phyloP scores from a whole-genome alignment of 2,113 vertebrate species.

The Ondatra zibethicus region DNA sequence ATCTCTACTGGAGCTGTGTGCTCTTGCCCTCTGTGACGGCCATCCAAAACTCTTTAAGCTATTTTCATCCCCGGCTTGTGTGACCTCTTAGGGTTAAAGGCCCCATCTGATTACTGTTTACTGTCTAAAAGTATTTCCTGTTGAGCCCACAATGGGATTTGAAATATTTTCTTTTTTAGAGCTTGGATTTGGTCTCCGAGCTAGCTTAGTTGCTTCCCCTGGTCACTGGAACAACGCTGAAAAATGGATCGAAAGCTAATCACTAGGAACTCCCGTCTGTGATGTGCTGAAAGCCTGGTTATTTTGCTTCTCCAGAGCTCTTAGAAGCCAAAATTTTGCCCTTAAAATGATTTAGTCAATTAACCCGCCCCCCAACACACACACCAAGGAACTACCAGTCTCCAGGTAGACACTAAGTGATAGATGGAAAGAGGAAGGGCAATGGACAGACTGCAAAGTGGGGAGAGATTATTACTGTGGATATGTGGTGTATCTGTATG shows the following conservation, averaged over 20 bases:
- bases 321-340: background rate
- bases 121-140: conserved; percentile 52
- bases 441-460: background rate
- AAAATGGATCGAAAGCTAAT: conserved; percentile 42
- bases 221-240: background rate
- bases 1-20: background rate
- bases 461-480: background rate
- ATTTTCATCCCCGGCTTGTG: conserved; percentile 38
- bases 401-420: background rate
- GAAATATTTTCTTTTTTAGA: conserved; percentile 27
- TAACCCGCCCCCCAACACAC: background rate
- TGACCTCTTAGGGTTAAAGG: conserved; percentile 36
- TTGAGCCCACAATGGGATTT: conserved; percentile 17
- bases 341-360: background rate
- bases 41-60: background rate
- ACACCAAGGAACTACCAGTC: background rate
- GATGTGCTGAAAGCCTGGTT: background rate
- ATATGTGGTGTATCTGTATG: too few species aligned
- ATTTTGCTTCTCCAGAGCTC: background rate
- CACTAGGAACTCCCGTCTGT: background rate
- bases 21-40: background rate
- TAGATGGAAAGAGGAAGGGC: background rate
- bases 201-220: background rate
- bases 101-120: conserved; percentile 44
- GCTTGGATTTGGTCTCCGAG: conserved; percentile 1